phyloP scores from a whole-genome alignment of 2,113 vertebrate genomes.

The Columba janthina region DNA sequence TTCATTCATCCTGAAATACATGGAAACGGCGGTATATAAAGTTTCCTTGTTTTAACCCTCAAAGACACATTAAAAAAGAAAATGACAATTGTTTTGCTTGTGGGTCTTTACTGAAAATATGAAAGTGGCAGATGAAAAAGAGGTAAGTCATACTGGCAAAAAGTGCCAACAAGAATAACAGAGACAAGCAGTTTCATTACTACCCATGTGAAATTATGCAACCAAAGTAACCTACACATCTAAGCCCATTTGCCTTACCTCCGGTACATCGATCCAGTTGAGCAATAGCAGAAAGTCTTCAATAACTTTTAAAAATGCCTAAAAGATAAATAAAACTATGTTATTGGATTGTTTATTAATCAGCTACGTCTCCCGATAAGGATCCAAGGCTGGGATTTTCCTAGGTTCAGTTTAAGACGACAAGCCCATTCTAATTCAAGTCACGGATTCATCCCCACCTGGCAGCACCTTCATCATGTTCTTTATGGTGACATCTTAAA shows the following conservation, averaged over 20 bases:
- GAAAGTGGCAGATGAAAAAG: background rate
- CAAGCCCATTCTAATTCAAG: background rate
- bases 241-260: constrained; percentile 69
- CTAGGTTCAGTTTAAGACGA: background rate
- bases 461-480: background rate
- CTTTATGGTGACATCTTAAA: background rate
- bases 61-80: background rate
- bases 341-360: background rate
- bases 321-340: constrained; percentile 3
- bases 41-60: background rate
- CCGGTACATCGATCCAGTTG: constrained; percentile 65
- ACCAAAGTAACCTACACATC: background rate
- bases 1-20: background rate
- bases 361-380: background rate
- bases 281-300: constrained; percentile 81
- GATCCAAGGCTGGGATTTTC: background rate
- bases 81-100: background rate
- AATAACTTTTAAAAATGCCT: constrained; percentile 88
- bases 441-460: background rate
- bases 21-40: background rate
- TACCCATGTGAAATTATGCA: background rate
- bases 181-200: background rate
- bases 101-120: background rate
- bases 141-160: background rate
- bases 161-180: background rate